Evolutionary conservation across 2,113 vertebrate genomes (phyloP), one percentile per base, ranked within the genome.

Genomic region (Saguinus imperator): DNA sequence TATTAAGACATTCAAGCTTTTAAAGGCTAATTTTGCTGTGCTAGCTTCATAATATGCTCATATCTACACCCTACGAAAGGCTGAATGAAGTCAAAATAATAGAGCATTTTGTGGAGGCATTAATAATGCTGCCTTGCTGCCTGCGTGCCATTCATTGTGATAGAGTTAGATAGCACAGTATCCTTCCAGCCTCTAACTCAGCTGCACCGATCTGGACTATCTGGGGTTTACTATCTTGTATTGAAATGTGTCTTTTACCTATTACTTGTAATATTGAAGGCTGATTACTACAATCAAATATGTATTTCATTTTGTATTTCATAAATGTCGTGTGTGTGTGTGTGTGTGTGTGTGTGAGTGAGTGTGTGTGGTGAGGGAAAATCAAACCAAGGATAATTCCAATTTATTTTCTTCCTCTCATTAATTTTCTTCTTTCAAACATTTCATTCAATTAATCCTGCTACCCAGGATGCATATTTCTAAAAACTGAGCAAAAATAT

Each of bases 121-220:
- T 95, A 93, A 87, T 90, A 52, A 89, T 77, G 37, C 29, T 93
- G 77, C 95, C 91, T 85, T 77, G 37, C 29, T 93, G 77, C 95
- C 91, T 85, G 75, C 25, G 11, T 92, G 5, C 61, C 75, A 21
- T 86, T 96, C 95, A 70, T 35, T 58, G 12, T 5, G 5, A 27
- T 32, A 64, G 35, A 29, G 27, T 72, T 84, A 79, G 89, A 80
- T 27, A 58, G 16, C 27, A 3, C 37, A 17, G 4, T 81, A 72
- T 85, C 80, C 29, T 1, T 97, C 97, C 94, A 92, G 50, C 82
- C 87, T 98, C 97, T 68, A 93, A 8, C 50, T 79, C 8, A 83
- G 57, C 68, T 50, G 17, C 23, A 79, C 16, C 87, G 43, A 84
- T 96, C 81, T 97, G 37, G 86, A 80, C 83, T 40, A 25, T 94